These are phyloP conservation scores for Melieria crassipennis DNA, from an alignment of 2,888 invertebrate species.

Conservation along the genomic window DNA sequence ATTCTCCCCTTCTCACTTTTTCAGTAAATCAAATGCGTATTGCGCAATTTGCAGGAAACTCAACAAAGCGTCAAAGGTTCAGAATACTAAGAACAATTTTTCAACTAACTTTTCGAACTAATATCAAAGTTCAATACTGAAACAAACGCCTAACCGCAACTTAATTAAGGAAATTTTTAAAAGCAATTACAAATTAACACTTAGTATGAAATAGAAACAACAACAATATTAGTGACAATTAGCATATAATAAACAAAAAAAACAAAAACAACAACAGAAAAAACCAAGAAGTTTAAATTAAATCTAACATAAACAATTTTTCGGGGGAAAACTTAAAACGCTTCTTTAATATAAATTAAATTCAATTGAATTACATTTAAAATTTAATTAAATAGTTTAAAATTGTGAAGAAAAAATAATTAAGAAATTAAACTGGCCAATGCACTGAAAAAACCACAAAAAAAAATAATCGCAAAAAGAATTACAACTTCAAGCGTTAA, in stretches of 20 bases:
- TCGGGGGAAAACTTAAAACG: constrained; percentile 44
- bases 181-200: constrained; percentile 45
- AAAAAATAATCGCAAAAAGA: constrained; percentile 1
- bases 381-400: background rate
- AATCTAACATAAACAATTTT: constrained; percentile 28
- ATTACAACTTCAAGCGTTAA: background rate
- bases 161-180: constrained; percentile 6
- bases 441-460: constrained; percentile 14
- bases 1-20: no score
- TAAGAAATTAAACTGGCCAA: constrained; percentile 21
- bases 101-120: no score
- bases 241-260: constrained; percentile 27
- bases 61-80: no score
- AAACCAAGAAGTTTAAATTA: constrained; percentile 19
- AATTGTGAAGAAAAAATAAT: background rate
- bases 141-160: background rate
- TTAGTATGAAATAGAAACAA: constrained; percentile 42
- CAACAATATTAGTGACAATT: constrained; percentile 10
- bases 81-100: no score
- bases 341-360: constrained; percentile 41
- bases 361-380: constrained; percentile 30
- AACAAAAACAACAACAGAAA: constrained; percentile 21
- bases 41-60: no score
- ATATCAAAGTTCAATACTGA: background rate
- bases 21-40: no score